Base-by-base conservation (phyloP, 2,888 invertebrate species). In the Embidobia sp. region DNA sequence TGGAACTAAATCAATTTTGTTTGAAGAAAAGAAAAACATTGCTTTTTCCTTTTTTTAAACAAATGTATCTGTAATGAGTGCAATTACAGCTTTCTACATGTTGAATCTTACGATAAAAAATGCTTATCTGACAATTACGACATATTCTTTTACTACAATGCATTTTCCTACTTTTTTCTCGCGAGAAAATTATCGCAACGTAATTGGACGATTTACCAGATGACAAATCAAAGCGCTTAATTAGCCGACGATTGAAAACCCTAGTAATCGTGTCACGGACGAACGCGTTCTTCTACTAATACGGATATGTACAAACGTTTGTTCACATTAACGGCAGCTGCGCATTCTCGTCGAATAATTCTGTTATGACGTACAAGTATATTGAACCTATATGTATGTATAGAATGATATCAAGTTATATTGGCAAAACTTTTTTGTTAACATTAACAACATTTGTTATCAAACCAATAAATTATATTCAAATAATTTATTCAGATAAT, bases 241-340 rank as follows among this genome's bases (percentile, higher is more conserved):
- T 49, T 63, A 48, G 33, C n/a, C 16, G 33, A 48, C 48, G 37
- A 61, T 37, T 16, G 48, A 64, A 66, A 44, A 53, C 8, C 40
- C 22, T 53, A 53, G 4, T 33, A 53, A 53, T 44, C 53, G 35
- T 66, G 64, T 66, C 64, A 66, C 51, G 51, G 64, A 64, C 51
- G 51, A 42, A 48, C 49, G 40, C 19, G 40, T 11, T 29, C 40
- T 49, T 63, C 49, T 48, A 16, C 37, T 27, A 49, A 49, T 11
- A 10, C 33, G 42, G 19, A 44, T 31, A 33, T 15, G 31, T n/a
- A n/a, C 31, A 13, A 63, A 19, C 26, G 31, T 22, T 44, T 59
- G 46, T 49, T 37, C 35, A 15, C 22, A 48, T 46, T 59, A 59
- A 18, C 26, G 22, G 11, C 33, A 8, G 51, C 18, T 42, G 16